phyloP scores from a whole-genome alignment of 92 coral and sea anemone species.

The Porites lobata region DNA sequence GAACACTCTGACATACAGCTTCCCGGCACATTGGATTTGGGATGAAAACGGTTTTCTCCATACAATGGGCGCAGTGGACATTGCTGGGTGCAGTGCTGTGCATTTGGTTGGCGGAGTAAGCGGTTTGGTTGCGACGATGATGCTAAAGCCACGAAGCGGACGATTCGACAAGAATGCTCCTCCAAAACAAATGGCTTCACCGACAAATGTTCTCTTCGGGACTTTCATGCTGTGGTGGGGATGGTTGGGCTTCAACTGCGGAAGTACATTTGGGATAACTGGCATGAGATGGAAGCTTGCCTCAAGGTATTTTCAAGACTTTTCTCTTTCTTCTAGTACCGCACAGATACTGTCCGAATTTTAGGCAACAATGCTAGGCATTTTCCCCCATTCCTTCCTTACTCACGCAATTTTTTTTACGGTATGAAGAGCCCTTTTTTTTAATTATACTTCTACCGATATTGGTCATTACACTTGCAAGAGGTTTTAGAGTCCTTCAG shows the following conservation, averaged over 20 bases:
- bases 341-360: too few relatives aligned
- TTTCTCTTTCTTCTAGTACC: too few relatives aligned
- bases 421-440: too few relatives aligned
- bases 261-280: constrained; percentile 98
- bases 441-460: too few relatives aligned
- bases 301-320: constrained; percentile 73
- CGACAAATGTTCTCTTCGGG: constrained; percentile 93
- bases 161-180: constrained; percentile 63
- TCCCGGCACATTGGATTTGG: constrained; percentile 98
- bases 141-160: constrained; percentile 82
- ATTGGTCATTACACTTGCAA: too few relatives aligned
- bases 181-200: constrained; percentile 86
- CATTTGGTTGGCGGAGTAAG: constrained; percentile 92
- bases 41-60: constrained; percentile 77
- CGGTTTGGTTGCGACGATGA: constrained; percentile 84
- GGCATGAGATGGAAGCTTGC: constrained; percentile 98
- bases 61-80: constrained; percentile 85
- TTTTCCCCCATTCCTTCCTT: too few relatives aligned
- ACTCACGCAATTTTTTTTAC: too few relatives aligned
- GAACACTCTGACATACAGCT: constrained; percentile 87
- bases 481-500: too few relatives aligned
- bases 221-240: constrained; percentile 99
- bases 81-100: constrained; percentile 90
- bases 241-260: constrained; percentile 98
- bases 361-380: too few relatives aligned